Conservation (phyloP, 1,140 invertebrate species). For the Drosophila grimshawi region DNA sequence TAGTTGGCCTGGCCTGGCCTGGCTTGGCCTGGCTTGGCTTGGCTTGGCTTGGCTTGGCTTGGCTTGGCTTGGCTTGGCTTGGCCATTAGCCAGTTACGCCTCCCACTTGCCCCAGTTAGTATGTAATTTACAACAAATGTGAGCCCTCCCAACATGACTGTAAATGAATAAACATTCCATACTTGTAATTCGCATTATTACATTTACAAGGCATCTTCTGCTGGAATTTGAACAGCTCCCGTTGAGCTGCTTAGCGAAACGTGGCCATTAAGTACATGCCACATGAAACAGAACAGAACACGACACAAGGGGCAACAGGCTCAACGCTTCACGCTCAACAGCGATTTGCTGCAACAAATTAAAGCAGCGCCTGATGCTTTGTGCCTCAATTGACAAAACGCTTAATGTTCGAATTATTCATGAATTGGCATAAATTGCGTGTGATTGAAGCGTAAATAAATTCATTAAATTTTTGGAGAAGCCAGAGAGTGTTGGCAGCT, state of each 20-base stretch:
- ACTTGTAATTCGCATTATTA: background rate
- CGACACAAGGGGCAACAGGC: background rate
- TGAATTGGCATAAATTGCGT: constrained; percentile 75
- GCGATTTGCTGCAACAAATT: constrained; percentile 1
- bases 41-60: background rate
- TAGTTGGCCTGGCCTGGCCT: background rate
- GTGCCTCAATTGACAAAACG: constrained; percentile 38
- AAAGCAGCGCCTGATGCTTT: background rate
- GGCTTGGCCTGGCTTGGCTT: too few relatives aligned
- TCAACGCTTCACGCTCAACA: background rate
- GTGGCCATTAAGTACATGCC: constrained; percentile 64
- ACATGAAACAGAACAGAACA: constrained; percentile 11
- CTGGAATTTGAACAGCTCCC: background rate
- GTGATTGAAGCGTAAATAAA: constrained; percentile 74
- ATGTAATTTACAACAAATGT: constrained; percentile 33
- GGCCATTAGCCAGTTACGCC: constrained; percentile 14
- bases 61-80: background rate
- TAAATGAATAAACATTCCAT: constrained; percentile 39
- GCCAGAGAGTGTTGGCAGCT: constrained; percentile 18
- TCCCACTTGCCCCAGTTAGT: constrained; percentile 3
- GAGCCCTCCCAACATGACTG: constrained; percentile 27
- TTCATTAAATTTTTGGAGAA: constrained; percentile 57
- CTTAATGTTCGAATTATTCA: constrained; percentile 47
- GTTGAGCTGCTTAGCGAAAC: constrained; percentile 53
- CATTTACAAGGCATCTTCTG: constrained; percentile 3